Evolutionary conservation across 2,797 vertebrate genomes (phyloP).

Genomic region (Sardinella longiceps): DNA sequence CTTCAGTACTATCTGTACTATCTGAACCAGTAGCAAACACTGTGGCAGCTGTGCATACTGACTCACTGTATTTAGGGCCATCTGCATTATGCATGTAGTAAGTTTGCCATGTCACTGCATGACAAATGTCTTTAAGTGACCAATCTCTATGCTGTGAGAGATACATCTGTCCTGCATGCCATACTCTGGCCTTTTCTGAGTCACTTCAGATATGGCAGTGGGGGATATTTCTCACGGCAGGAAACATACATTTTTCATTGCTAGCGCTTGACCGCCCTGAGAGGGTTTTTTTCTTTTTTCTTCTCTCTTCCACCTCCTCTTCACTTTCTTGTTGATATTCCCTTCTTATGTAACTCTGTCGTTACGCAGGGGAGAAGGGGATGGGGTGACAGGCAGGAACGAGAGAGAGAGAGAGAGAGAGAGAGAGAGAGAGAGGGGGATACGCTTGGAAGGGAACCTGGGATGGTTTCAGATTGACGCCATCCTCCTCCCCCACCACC

Average conservation of each 20-base stretch:
- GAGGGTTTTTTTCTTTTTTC: background rate
- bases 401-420: background rate
- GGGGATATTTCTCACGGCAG: slow-evolving; percentile 35
- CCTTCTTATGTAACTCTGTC: slow-evolving; percentile 25
- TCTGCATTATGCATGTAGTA: background rate
- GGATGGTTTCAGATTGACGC: slow-evolving; percentile 47
- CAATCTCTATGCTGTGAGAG: background rate
- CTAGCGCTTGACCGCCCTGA: slow-evolving; percentile 20
- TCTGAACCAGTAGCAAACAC: background rate
- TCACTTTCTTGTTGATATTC: background rate
- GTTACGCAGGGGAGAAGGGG: background rate
- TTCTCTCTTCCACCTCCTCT: background rate
- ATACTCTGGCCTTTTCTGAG: slow-evolving; percentile 39
- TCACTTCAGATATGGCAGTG: background rate
- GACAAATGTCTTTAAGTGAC: background rate
- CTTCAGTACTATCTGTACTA: background rate
- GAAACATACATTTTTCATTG: slow-evolving; percentile 40
- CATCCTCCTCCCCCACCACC: slow-evolving; percentile 40
- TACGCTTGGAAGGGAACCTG: slow-evolving; percentile 5
- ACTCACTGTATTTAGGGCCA: background rate
- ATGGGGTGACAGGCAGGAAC: background rate
- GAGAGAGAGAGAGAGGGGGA: background rate
- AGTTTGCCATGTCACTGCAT: background rate
- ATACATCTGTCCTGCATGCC: slow-evolving; percentile 19
- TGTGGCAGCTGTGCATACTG: background rate